Conservation (phyloP, 2,888 invertebrate genomes). For the Hofmannophila pseudospretella region DNA sequence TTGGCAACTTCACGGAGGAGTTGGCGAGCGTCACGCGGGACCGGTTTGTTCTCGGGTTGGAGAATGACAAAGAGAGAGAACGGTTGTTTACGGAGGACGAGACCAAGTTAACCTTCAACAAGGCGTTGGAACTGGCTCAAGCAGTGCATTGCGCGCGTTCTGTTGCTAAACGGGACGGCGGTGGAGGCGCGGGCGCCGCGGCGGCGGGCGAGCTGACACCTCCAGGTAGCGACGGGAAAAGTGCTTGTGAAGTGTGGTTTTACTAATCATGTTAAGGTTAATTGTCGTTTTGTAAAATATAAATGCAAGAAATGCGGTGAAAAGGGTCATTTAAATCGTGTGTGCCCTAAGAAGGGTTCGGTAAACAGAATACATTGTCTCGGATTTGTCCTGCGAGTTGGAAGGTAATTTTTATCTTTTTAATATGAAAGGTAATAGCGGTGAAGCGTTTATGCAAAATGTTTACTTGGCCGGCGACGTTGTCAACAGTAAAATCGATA, state of each 20-base stretch:
- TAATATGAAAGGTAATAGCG: slow-evolving; percentile 7
- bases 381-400: not conserved
- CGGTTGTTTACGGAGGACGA: slow-evolving; percentile 15
- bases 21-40: slow-evolving; percentile 12
- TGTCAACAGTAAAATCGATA: slow-evolving; percentile 10
- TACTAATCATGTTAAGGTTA: slow-evolving; percentile 7
- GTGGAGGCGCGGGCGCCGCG: not conserved
- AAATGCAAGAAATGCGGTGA: slow-evolving; percentile 6
- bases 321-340: slow-evolving; percentile 5
- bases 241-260: slow-evolving; percentile 9
- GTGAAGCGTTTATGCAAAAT: slow-evolving; percentile 10
- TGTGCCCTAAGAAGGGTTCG: not conserved
- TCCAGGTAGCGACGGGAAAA: not conserved
- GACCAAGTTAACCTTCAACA: slow-evolving; percentile 12
- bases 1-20: slow-evolving; percentile 10
- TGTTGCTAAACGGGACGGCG: not conserved
- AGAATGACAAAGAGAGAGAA: slow-evolving; percentile 12
- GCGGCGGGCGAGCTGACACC: not conserved
- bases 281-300: slow-evolving; percentile 10
- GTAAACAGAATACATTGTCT: not conserved
- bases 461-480: slow-evolving; percentile 3
- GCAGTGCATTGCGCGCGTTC: slow-evolving; percentile 1
- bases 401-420: slow-evolving; percentile 12
- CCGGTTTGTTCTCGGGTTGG: slow-evolving; percentile 14
- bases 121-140: slow-evolving; percentile 13